Conservation (phyloP, 2,797 vertebrate species). For the Hippocampus kuda region DNA sequence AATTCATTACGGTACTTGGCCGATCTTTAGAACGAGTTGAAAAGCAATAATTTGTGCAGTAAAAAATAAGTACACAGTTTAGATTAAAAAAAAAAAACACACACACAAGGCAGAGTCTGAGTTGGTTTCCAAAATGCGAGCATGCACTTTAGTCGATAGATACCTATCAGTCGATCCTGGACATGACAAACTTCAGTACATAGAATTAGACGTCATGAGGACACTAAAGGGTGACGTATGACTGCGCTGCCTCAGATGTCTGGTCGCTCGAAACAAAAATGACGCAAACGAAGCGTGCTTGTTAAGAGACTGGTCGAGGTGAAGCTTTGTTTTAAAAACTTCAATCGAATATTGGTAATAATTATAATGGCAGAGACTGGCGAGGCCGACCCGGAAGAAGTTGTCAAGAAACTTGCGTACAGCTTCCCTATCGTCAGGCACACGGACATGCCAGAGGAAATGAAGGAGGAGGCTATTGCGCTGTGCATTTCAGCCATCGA, state of each 20-base stretch:
- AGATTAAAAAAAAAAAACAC: too few relatives aligned
- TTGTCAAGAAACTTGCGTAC: neutral
- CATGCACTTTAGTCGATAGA: neutral
- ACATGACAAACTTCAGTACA: neutral
- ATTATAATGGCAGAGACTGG: neutral
- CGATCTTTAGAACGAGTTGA: neutral
- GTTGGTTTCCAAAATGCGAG: neutral
- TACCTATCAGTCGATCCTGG: too few relatives aligned
- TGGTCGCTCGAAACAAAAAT: neutral
- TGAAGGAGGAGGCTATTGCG: conserved; percentile 4
- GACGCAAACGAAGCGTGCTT: neutral
- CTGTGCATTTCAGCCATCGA: neutral
- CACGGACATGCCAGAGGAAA: conserved; percentile 4
- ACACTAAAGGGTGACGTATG: neutral
- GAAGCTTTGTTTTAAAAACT: neutral
- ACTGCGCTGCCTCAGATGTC: neutral
- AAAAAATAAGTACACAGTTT: too few relatives aligned
- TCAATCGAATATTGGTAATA: too few relatives aligned
- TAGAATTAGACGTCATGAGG: neutral
- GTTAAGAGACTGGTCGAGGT: neutral
- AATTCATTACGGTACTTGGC: neutral
- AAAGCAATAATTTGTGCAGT: neutral
- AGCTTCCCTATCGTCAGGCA: conserved; percentile 2
- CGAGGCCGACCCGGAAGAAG: neutral
- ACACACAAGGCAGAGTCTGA: too few relatives aligned